Base-by-base conservation (phyloP, 2,797 vertebrate species). In the Gallinago stenura region DNA sequence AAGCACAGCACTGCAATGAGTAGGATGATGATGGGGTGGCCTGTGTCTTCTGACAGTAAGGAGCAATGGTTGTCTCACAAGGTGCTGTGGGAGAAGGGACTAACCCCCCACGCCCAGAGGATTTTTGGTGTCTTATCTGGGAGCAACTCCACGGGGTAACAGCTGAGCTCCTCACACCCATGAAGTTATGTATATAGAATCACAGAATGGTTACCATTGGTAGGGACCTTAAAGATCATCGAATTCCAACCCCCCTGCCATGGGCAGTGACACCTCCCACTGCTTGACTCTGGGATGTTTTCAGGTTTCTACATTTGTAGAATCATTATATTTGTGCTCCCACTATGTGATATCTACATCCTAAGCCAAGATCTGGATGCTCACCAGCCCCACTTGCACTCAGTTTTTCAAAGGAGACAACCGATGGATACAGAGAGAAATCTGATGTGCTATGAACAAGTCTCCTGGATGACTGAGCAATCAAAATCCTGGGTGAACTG, bases 11-110 rank as follows among this genome's bases (percentile, higher is more conserved):
- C n/a, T 45, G 30, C 22, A 24, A 62, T 35, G 31, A 92, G 28
- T 17, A 33, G 18, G 57, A 31, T 0, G 0, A 2, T 21, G 9
- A 20, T 5, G 2, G 48, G n/a, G 12, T 35, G 25, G 19, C 31
- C 50, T 48, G 7, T 43, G 15, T 31, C 35, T 70, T 61, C 61
- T 33, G 33, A 90, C 10, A 35, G 9, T 16, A 39, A 79, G 35
- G 41, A 64, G 31, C n/a, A 57, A 26, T 2, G 7, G 31, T 22
- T 50, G 10, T 30, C 28, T 57, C 58, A 71, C 25, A 37, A 53
- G 6, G 25, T 18, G 24, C n/a, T 0, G 0, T 25, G 31, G 60
- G 20, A 69, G 48, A 76, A 58, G 19, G 20, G 15, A 56, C 19
- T 30, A 56, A 84, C 3, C 2, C 9, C 12, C 9, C 18, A 8